These are phyloP conservation scores for Syngnathus acus DNA, from an alignment of 2,797 vertebrate genomes.

Conservation along the genomic window DNA sequence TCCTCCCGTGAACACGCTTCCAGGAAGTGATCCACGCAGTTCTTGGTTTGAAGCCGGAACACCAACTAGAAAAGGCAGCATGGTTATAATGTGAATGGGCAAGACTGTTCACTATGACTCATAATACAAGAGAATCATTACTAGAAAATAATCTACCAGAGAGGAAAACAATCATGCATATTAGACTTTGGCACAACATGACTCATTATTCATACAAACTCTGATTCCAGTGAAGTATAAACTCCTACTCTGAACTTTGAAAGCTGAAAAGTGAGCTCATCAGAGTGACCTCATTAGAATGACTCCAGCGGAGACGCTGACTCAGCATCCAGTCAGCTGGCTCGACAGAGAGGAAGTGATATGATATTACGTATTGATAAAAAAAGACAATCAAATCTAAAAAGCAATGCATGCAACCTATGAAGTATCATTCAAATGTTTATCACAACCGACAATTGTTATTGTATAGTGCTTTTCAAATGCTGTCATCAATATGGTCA, in stretches of 20 bases:
- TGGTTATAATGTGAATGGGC: background rate
- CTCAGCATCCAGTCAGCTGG: background rate
- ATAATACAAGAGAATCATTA: background rate
- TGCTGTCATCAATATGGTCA: background rate
- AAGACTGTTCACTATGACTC: background rate
- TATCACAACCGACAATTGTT: background rate
- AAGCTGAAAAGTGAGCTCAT: background rate
- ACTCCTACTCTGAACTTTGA: no score
- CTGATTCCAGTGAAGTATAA: no score
- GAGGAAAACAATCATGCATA: background rate
- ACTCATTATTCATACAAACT: background rate
- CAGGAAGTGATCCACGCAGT: slow-evolving; percentile 80
- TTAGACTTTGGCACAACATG: background rate
- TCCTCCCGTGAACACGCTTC: slow-evolving; percentile 88
- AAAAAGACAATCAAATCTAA: background rate
- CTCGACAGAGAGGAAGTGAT: background rate
- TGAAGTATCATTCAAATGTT: background rate
- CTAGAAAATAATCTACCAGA: background rate
- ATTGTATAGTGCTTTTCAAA: background rate
- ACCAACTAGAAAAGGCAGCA: slow-evolving; percentile 68
- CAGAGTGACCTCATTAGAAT: background rate
- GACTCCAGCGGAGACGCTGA: background rate
- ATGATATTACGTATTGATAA: background rate
- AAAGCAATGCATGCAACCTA: background rate
- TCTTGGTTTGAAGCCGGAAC: slow-evolving; percentile 79